phyloP scores from a whole-genome alignment of 2,797 vertebrate genomes.

The Sylvia borin region DNA sequence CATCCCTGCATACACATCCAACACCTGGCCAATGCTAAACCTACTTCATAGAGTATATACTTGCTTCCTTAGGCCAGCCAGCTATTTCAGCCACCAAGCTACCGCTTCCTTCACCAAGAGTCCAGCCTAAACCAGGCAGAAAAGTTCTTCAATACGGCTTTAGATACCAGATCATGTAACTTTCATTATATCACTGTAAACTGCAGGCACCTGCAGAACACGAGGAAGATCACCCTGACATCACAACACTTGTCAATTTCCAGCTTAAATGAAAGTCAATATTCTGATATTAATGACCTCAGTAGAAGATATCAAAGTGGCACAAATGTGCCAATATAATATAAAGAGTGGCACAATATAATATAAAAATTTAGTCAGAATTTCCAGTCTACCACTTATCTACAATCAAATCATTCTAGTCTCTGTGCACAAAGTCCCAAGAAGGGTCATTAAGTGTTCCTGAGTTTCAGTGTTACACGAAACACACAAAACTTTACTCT shows the following conservation, averaged over 20 bases:
- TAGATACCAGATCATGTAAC: neutral
- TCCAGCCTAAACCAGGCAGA: neutral
- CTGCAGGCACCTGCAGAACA: neutral
- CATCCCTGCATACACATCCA: neutral
- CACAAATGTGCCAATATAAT: neutral
- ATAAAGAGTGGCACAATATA: neutral
- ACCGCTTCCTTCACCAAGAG: neutral
- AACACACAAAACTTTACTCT: neutral
- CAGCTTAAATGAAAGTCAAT: neutral
- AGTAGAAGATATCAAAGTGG: rapidly evolving
- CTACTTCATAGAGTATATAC: neutral
- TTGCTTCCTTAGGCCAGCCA: neutral
- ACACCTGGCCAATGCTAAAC: neutral
- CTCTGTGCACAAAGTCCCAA: rapidly evolving
- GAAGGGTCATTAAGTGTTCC: neutral
- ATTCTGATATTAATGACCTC: neutral
- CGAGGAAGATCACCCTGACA: neutral
- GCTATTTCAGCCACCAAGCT: neutral
- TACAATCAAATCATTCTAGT: neutral
- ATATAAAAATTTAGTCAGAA: neutral
- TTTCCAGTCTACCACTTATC: neutral
- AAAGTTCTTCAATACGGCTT: neutral
- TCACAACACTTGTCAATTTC: neutral
- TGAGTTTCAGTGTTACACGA: neutral
- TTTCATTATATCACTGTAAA: neutral